Evolutionary conservation across 1,140 invertebrate species (phyloP).

Genomic region (Drosophila melanica): DNA sequence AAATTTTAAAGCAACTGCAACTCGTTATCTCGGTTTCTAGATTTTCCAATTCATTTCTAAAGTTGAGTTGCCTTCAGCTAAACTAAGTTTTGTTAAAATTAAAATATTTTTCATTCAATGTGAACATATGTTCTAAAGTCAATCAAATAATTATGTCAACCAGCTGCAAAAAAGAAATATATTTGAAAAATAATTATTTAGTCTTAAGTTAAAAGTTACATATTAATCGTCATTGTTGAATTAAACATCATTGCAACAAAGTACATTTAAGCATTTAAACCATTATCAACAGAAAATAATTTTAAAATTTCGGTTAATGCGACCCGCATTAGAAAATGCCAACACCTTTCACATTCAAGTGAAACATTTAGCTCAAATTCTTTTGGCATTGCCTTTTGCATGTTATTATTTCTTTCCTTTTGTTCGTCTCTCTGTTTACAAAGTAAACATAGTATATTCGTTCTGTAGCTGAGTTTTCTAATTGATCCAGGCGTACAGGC

Average conservation of each 20-base stretch:
- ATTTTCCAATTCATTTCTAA: conserved; percentile 23
- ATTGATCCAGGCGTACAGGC: no score
- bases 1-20: conserved; percentile 15
- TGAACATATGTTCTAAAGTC: no score
- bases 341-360: conserved; percentile 50
- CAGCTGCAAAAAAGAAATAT: no score
- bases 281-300: neutral
- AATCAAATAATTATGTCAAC: no score
- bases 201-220: neutral
- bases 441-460: neutral
- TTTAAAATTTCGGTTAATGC: neutral
- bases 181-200: neutral
- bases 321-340: conserved; percentile 33
- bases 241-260: conserved; percentile 3
- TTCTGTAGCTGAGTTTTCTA: no score
- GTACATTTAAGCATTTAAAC: neutral
- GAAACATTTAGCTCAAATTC: conserved; percentile 54
- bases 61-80: conserved; percentile 6
- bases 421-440: conserved; percentile 1
- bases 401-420: conserved; percentile 37
- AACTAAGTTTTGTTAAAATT: neutral
- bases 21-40: conserved; percentile 4
- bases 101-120: neutral
- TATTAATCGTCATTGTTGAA: neutral
- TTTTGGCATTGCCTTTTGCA: conserved; percentile 18